phyloP scores from a whole-genome alignment of 2,888 invertebrate genomes.

The Psylliodes chrysocephalus region DNA sequence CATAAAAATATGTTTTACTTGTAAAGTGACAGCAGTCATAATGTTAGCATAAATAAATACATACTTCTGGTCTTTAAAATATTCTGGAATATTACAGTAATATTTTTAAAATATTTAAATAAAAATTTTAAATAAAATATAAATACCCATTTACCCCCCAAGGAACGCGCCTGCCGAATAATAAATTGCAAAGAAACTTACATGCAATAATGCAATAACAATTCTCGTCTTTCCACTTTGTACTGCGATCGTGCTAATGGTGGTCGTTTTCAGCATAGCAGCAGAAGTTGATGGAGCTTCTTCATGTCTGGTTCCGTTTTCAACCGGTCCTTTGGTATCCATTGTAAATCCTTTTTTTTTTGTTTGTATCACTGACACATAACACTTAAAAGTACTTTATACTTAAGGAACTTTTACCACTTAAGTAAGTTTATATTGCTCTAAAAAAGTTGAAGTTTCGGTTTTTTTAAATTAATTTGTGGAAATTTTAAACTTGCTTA shows the following conservation, averaged over 20 bases:
- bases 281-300: slow-evolving; percentile 45
- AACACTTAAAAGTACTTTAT: slow-evolving; percentile 22
- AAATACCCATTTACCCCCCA: no score
- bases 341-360: slow-evolving; percentile 31
- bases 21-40: no score
- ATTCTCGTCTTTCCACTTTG: slow-evolving; percentile 87
- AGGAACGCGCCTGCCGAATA: no score
- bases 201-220: slow-evolving; percentile 88
- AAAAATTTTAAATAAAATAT: no score
- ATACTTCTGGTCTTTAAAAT: no score
- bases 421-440: neutral
- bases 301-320: slow-evolving; percentile 49
- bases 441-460: no score
- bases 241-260: slow-evolving; percentile 90
- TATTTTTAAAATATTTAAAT: no score
- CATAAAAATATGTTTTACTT: no score
- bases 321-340: slow-evolving; percentile 47
- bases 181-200: slow-evolving; percentile 64
- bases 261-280: slow-evolving; percentile 73
- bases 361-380: slow-evolving; percentile 36
- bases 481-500: no score
- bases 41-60: no score
- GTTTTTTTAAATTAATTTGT: no score
- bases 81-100: no score
- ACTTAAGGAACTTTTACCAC: slow-evolving; percentile 5